These are phyloP conservation scores for Hyles euphorbiae DNA, from an alignment of 1,140 invertebrate genomes.

Conservation along the genomic window DNA sequence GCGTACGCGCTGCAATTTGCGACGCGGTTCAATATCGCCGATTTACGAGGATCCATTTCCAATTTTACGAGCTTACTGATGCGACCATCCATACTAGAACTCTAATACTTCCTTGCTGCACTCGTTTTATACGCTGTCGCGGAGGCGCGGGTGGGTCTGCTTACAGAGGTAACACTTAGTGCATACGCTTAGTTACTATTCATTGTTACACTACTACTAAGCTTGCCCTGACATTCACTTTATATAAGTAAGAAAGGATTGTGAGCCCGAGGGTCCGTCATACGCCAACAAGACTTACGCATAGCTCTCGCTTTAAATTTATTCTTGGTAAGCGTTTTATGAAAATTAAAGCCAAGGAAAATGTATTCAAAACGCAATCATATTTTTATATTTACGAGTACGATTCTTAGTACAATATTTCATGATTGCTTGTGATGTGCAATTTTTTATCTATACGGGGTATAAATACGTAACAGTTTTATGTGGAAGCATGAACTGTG, in stretches of 20 bases:
- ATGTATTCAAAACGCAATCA: no score
- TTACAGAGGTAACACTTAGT: conserved; percentile 21
- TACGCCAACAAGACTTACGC: conserved; percentile 27
- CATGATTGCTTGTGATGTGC: no score
- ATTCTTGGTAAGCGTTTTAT: conserved; percentile 15
- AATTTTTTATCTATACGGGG: no score
- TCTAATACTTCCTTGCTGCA: conserved; percentile 27
- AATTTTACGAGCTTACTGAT: conserved; percentile 58
- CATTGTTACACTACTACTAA: conserved; percentile 29
- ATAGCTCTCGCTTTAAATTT: conserved; percentile 30
- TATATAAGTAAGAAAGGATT: conserved; percentile 26
- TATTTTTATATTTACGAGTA: not conserved
- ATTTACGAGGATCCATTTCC: conserved; percentile 60
- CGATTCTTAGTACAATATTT: not conserved
- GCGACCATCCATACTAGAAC: conserved; percentile 41
- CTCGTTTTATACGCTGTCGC: conserved; percentile 7
- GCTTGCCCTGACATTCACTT: conserved; percentile 27
- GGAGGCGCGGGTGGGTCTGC: conserved; percentile 18
- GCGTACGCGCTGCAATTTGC: conserved; percentile 53
- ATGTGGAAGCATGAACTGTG: not conserved
- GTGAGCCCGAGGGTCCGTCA: conserved; percentile 23
- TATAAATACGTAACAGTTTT: not conserved
- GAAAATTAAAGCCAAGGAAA: conserved; percentile 7
- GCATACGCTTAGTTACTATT: conserved; percentile 32
- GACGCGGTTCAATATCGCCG: conserved; percentile 47